phyloP scores from a whole-genome alignment of 2,888 invertebrate genomes.

The Malthinus seriepunctatus region DNA sequence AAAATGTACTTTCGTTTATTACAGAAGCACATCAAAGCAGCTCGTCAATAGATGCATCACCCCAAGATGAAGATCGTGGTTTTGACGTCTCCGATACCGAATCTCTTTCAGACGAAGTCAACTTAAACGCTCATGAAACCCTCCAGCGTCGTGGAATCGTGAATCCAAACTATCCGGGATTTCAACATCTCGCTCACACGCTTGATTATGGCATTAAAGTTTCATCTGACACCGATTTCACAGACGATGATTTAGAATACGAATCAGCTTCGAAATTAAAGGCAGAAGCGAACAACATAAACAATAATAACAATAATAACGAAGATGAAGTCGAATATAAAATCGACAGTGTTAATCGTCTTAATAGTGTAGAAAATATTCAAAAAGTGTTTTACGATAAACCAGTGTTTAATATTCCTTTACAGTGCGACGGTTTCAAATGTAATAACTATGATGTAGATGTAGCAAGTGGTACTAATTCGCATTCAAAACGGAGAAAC shows the following conservation, averaged over 20 bases:
- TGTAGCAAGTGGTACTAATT: slow-evolving; percentile 41
- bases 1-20: slow-evolving; percentile 18
- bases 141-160: slow-evolving; percentile 70
- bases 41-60: slow-evolving; percentile 55
- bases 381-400: slow-evolving; percentile 62
- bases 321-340: slow-evolving; percentile 39
- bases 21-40: slow-evolving; percentile 53
- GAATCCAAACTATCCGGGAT: slow-evolving; percentile 84
- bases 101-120: slow-evolving; percentile 52
- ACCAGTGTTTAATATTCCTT: slow-evolving; percentile 59
- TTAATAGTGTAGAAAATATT: slow-evolving; percentile 55
- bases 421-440: slow-evolving; percentile 43
- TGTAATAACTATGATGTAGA: slow-evolving; percentile 37
- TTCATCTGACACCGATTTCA: slow-evolving; percentile 54
- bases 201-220: slow-evolving; percentile 55
- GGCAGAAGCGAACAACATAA: slow-evolving; percentile 53
- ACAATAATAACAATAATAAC: slow-evolving; percentile 44
- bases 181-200: slow-evolving; percentile 79
- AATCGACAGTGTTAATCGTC: slow-evolving; percentile 57
- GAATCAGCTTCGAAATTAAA: slow-evolving; percentile 56
- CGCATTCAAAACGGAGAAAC: slow-evolving; percentile 41
- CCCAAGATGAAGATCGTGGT: slow-evolving; percentile 58
- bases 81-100: slow-evolving; percentile 61
- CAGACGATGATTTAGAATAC: slow-evolving; percentile 56
- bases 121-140: slow-evolving; percentile 40